These are phyloP conservation scores for Peromyscus polionotus DNA, from an alignment of 2,113 vertebrate species.

Conservation along the genomic window DNA sequence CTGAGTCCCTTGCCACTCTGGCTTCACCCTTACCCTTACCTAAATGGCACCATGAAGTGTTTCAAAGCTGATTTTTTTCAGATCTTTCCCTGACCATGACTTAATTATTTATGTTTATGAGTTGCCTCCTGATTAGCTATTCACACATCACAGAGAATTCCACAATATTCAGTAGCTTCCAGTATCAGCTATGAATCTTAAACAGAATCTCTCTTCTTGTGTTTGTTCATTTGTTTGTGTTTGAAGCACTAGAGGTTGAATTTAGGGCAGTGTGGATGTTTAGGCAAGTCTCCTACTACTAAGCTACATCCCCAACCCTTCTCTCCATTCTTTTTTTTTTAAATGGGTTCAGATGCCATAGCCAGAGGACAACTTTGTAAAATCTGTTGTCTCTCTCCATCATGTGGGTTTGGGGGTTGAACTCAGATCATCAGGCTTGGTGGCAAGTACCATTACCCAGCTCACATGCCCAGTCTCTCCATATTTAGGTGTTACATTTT, in stretches of 20 bases:
- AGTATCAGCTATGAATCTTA: neutral
- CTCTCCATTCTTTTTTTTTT: too few species aligned
- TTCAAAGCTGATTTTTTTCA: conserved; percentile 33
- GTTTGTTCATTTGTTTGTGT: neutral
- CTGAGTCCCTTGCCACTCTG: neutral
- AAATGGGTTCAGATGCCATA: neutral
- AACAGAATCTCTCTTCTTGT: conserved; percentile 5
- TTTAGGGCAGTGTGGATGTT: neutral
- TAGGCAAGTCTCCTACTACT: neutral
- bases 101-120: neutral
- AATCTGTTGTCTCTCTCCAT: neutral
- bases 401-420: neutral
- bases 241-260: neutral
- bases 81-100: neutral
- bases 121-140: neutral
- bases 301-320: neutral
- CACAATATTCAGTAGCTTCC: neutral
- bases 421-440: neutral
- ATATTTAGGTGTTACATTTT: neutral
- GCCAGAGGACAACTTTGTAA: neutral
- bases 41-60: neutral
- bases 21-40: neutral
- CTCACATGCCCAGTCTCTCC: neutral
- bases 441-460: neutral
- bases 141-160: conserved; percentile 8